A percentile compares a stretch with the other conserved stretches of the same genome.
These are phyloP conservation scores for Tympanoctomys barrerae DNA, from an alignment of 2,797 vertebrate genomes.

Conservation along the genomic window DNA sequence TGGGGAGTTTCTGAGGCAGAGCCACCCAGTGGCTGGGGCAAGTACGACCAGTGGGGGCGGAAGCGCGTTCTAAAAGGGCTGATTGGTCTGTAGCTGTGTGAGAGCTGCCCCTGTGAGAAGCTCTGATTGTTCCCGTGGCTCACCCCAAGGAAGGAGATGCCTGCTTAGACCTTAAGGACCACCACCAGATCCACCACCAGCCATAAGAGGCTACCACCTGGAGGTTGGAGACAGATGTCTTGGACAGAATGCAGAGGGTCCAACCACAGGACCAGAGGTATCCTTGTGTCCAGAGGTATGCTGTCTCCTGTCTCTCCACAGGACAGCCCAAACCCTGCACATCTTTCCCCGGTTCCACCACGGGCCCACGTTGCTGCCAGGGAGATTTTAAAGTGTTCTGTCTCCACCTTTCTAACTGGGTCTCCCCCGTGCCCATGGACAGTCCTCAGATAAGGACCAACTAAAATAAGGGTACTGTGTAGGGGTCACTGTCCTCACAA, in stretches of 20 bases:
- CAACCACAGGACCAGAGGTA: too few relatives aligned
- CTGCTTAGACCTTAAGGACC: background rate
- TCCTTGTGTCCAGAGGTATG: too few relatives aligned
- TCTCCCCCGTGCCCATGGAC: background rate
- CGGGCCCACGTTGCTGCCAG: background rate
- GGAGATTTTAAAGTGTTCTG: background rate
- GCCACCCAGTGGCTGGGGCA: too few relatives aligned
- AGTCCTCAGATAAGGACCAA: background rate
- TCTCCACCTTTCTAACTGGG: background rate
- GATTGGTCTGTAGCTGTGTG: background rate
- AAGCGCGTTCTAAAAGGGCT: background rate
- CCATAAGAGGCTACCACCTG: background rate
- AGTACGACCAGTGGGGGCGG: background rate
- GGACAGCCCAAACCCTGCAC: background rate
- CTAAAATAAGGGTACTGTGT: background rate
- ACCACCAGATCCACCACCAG: too few relatives aligned
- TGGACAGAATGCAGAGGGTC: background rate
- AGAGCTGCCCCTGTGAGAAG: accelerated
- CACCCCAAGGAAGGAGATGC: background rate
- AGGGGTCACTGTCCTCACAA: background rate
- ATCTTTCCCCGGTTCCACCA: background rate
- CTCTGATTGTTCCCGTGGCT: background rate
- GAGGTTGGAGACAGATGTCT: background rate
- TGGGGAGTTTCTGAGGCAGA: too few relatives aligned
- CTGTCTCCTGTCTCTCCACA: too few relatives aligned